These are phyloP conservation scores for Aleiodes sp. DNA, from an alignment of 1,140 invertebrate genomes.

Conservation along the genomic window DNA sequence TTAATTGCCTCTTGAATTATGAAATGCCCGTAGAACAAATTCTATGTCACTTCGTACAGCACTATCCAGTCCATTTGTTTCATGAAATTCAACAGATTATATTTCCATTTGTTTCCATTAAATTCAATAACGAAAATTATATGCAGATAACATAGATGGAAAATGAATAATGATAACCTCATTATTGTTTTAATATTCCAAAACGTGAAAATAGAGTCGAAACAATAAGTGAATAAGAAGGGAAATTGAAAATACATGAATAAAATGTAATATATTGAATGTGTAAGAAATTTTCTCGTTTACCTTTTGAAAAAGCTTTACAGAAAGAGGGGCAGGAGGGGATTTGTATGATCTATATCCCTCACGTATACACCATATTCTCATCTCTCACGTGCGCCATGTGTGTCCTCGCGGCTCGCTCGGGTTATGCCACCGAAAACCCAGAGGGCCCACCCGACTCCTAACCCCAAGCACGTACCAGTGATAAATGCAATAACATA, in stretches of 20 bases:
- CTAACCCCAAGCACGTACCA: constrained; percentile 49
- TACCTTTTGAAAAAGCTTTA: background rate
- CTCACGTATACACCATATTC: constrained; percentile 15
- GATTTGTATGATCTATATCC: constrained; percentile 24
- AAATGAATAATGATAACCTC: background rate
- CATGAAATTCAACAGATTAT: constrained; percentile 1
- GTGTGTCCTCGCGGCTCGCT: constrained; percentile 22
- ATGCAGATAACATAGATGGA: background rate
- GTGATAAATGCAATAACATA: constrained; percentile 63
- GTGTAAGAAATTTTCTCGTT: background rate
- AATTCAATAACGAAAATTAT: background rate
- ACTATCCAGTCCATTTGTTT: background rate
- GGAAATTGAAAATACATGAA: constrained; percentile 6
- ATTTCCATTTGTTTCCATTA: background rate
- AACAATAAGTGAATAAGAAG: background rate
- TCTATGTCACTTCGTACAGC: too few species aligned
- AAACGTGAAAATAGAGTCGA: background rate
- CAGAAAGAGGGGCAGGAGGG: background rate
- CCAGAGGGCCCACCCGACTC: background rate
- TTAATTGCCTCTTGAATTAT: too few species aligned
- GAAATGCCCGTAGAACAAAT: too few species aligned
- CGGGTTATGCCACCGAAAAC: constrained; percentile 17
- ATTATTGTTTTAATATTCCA: too few species aligned
- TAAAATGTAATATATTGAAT: constrained; percentile 28
- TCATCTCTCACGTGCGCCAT: constrained; percentile 34